Evolutionary conservation across 2,888 invertebrate species (phyloP), one percentile per base, ranked within the genome.

Genomic region (Zootermopsis nevadensis): DNA sequence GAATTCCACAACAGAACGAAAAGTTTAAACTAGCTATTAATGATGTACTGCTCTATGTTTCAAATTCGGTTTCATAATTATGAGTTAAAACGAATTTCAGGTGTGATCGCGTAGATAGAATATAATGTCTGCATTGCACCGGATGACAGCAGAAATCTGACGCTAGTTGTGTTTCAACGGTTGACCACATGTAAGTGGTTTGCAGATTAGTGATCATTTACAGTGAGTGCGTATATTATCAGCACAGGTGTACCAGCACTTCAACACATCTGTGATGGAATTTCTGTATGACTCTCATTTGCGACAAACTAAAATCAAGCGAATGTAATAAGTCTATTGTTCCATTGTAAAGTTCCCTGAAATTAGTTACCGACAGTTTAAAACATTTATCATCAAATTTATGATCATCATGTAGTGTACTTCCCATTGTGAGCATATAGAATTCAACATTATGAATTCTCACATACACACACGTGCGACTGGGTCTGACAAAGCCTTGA

Each of bases 101-200:
- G 27, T 2, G 60, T 60, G 27, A 60, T 12, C 2, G n/a, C 12
- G 3, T 27, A 27, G 10, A 10, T 8, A 6, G n/a, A 15, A 60
- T 12, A 60, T 60, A n/a, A 60, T n/a, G 8, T 27, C 27, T 60
- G 33, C 22, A 2, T 2, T 69, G 69, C 15, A 69, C 33, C 33
- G 69, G 69, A 27, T 60, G 19, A 69, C 8, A 69, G 33, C 24
- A 3, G 69, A 33, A 69, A 33, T 33, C 33, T 31, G 31, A 69
- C 27, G 22, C 19, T n/a, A 69, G 69, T 33, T n/a, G 69, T 31
- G 33, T 6, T 33, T 69, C 27, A 69, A 30, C 69, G 33, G 33
- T 33, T 69, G 27, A 69, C 69, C 69, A 69, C 69, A 33, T 69
- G 12, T 69, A 69, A 69, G 69, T 69, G 69, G 69, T 69, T 69